Conservation (phyloP, 1,140 invertebrate species). For the Cephus cinctus region DNA sequence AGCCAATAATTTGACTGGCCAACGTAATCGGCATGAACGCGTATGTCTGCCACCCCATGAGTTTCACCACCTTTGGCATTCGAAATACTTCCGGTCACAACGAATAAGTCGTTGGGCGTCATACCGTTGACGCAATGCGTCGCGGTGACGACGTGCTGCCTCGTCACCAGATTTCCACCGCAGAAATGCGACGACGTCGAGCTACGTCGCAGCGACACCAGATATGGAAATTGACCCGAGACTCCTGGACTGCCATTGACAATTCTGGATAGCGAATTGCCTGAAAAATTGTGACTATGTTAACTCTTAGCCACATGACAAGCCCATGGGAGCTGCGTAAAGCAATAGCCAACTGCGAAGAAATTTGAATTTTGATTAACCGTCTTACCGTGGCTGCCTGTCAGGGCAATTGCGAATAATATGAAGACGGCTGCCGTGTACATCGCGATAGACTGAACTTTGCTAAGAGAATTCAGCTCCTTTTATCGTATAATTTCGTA, state of each 20-base stretch:
- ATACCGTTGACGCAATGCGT: neutral
- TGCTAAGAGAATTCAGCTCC: no score
- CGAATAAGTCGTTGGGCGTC: neutral
- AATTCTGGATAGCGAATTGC: no score
- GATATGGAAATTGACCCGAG: neutral
- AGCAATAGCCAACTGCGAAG: no score
- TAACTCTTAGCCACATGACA: no score
- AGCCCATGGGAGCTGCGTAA: no score
- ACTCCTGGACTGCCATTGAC: neutral
- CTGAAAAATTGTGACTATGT: no score
- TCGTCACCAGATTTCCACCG: constrained; percentile 2
- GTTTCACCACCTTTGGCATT: neutral
- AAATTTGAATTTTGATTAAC: no score
- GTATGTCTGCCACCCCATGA: neutral
- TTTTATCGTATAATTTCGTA: no score
- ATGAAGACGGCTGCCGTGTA: no score
- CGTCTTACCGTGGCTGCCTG: no score
- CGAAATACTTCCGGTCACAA: constrained; percentile 6
- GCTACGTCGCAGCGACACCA: neutral
- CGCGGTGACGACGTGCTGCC: neutral
- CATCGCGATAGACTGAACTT: no score
- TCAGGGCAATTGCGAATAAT: no score
- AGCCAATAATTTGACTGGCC: neutral
- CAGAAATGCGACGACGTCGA: neutral
- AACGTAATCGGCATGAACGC: neutral